Conservation (phyloP, 2,113 vertebrate species). For the Neoarius graeffei region DNA sequence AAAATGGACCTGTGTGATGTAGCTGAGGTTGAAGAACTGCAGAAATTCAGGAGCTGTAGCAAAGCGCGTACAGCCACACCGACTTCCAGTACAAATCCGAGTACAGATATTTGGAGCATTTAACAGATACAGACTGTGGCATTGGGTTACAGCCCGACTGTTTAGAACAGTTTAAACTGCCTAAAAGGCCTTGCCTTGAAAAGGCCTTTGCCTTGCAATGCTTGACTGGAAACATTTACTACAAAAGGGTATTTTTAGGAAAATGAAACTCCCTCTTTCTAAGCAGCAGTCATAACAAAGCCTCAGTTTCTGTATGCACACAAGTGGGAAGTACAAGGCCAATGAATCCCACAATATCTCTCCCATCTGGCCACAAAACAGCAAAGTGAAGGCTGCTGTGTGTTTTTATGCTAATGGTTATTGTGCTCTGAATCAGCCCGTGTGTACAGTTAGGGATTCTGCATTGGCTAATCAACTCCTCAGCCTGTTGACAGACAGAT, state of each 20-base stretch:
- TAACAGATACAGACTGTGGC: not conserved
- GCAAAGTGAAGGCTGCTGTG: not conserved
- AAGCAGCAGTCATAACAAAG: constrained; percentile 6
- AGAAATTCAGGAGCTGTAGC: not conserved
- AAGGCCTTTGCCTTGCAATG: not conserved
- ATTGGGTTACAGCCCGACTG: not conserved
- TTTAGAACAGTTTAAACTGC: not conserved
- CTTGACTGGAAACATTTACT: not conserved
- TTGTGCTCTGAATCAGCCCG: not conserved
- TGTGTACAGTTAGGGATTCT: not conserved
- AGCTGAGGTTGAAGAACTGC: not conserved
- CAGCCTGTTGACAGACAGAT: not conserved
- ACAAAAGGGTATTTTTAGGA: not conserved
- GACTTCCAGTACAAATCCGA: not conserved
- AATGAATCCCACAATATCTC: not conserved
- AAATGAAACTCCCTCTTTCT: not conserved
- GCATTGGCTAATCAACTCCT: not conserved
- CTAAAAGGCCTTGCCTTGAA: not conserved
- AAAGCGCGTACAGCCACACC: no score
- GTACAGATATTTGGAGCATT: not conserved
- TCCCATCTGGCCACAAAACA: not conserved
- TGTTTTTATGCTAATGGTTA: not conserved
- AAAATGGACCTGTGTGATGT: not conserved
- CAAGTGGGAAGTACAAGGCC: not conserved
- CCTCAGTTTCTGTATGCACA: not conserved